Percentiles rank a stretch among this genome's conserved stretches.
Evolutionary conservation across 2,888 invertebrate species (phyloP).

Genomic region (Subacronicta megacephala): DNA sequence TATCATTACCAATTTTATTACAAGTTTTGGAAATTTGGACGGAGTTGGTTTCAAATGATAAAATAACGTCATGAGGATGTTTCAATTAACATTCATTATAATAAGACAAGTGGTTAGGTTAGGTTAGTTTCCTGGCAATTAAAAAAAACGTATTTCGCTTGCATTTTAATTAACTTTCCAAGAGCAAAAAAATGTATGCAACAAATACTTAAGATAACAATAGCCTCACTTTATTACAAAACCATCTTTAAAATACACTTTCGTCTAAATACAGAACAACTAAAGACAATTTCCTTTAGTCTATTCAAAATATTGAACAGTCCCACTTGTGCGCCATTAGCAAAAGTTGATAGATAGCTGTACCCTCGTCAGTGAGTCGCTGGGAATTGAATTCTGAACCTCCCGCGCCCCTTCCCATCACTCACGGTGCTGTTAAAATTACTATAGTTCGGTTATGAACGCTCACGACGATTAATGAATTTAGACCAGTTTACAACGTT

Average conservation of each 20-base stretch:
- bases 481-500: slow-evolving; percentile 33
- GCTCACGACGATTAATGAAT: slow-evolving; percentile 53
- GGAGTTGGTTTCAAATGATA: too few relatives aligned
- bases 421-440: slow-evolving; percentile 53
- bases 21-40: too few relatives aligned
- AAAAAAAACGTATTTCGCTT: too few relatives aligned
- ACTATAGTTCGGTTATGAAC: slow-evolving; percentile 57
- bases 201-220: too few relatives aligned
- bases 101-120: too few relatives aligned
- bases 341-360: slow-evolving; percentile 54
- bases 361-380: slow-evolving; percentile 58
- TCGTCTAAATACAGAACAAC: slow-evolving; percentile 25
- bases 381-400: slow-evolving; percentile 59
- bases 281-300: slow-evolving; percentile 39
- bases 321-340: slow-evolving; percentile 54
- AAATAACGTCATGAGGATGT: too few relatives aligned
- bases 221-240: neutral
- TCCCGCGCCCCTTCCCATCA: slow-evolving; percentile 52
- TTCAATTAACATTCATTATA: too few relatives aligned
- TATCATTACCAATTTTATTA: too few relatives aligned
- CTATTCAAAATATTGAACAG: slow-evolving; percentile 38
- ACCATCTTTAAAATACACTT: neutral
- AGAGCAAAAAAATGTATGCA: too few relatives aligned
- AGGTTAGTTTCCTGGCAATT: too few relatives aligned
- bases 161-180: too few relatives aligned